Evolutionary conservation across 2,888 invertebrate genomes (phyloP).

Genomic region (Agrotis exclamationis): DNA sequence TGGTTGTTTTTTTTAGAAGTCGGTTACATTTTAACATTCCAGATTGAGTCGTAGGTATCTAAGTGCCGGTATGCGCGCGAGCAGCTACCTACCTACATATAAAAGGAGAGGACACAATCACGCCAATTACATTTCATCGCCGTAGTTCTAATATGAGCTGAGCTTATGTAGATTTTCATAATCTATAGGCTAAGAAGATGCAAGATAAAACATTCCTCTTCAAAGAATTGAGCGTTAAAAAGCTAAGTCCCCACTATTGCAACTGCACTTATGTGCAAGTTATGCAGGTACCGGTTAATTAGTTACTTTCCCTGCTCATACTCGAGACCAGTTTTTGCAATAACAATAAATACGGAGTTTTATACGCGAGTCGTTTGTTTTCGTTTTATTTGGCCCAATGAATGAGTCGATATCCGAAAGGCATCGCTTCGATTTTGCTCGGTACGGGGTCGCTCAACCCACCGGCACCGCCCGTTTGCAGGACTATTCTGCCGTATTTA

Average conservation of each 20-base stretch:
- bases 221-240: constrained; percentile 3
- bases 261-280: constrained; percentile 37
- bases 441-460: constrained; percentile 72
- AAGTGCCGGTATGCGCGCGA: constrained; percentile 57
- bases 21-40: constrained; percentile 41
- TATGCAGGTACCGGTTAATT: constrained; percentile 37
- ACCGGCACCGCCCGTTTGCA: constrained; percentile 49
- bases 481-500: constrained; percentile 60
- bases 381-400: constrained; percentile 63
- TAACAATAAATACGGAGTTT: constrained; percentile 63
- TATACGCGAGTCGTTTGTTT: constrained; percentile 43
- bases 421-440: constrained; percentile 60
- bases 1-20: no score
- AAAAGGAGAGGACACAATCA: constrained; percentile 59
- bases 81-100: no score
- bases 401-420: constrained; percentile 70
- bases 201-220: background rate
- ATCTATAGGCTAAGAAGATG: background rate
- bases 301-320: constrained; percentile 57
- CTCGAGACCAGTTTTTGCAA: constrained; percentile 59
- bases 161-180: no score
- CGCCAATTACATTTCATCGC: constrained; percentile 38
- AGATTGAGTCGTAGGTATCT: constrained; percentile 56
- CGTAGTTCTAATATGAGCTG: constrained; percentile 13
- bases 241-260: constrained; percentile 28